These are phyloP conservation scores for Trachelus iudaicus DNA, from an alignment of 2,888 invertebrate species.

Conservation along the genomic window DNA sequence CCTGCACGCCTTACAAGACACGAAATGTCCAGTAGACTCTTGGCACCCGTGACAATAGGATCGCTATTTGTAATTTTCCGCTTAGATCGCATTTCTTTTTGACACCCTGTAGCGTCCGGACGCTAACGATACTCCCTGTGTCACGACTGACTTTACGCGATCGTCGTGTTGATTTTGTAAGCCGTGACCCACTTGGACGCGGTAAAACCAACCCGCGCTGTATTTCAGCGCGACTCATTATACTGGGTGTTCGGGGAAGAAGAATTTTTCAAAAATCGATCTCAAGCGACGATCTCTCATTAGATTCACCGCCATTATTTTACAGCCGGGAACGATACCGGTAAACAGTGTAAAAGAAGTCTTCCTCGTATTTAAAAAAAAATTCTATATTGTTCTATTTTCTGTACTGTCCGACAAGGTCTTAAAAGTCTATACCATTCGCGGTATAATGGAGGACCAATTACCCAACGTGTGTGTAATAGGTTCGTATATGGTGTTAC, in stretches of 20 bases:
- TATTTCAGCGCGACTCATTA: conserved; percentile 5
- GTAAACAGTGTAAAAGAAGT: neutral
- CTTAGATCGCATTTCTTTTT: neutral
- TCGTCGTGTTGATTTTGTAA: conserved; percentile 30
- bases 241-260: neutral
- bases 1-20: neutral
- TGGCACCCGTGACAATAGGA: neutral
- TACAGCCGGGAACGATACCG: neutral
- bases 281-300: conserved; percentile 3
- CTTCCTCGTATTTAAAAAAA: neutral
- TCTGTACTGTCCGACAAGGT: neutral
- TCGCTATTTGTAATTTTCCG: neutral
- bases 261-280: neutral
- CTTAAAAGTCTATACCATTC: neutral
- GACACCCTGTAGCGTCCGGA: neutral
- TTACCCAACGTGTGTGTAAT: conserved; percentile 3
- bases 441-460: neutral
- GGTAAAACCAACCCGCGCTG: conserved; percentile 12
- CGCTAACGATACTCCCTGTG: neutral
- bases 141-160: conserved; percentile 21
- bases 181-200: conserved; percentile 31
- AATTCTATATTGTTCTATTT: neutral
- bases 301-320: neutral
- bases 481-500: conserved; percentile 24
- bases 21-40: neutral